Evolutionary conservation across 2,113 vertebrate genomes (phyloP).

Genomic region (Upupa epops): DNA sequence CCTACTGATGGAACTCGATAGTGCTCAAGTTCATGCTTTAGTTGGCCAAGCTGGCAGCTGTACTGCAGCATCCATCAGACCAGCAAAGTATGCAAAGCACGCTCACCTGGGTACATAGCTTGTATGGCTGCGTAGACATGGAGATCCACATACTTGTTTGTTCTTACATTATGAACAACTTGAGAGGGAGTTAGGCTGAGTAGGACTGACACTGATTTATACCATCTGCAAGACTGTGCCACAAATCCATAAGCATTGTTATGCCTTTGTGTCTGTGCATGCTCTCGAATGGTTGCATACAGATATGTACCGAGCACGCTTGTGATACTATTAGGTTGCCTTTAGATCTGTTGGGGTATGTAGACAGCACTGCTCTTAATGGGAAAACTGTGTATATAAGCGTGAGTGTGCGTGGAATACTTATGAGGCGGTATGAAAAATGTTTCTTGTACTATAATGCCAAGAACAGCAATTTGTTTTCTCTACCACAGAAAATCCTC

Average conservation of each 20-base stretch:
- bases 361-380: conserved; percentile 1
- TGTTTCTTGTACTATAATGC: not conserved
- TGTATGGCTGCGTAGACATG: not conserved
- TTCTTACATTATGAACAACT: not conserved
- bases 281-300: not conserved
- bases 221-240: not conserved
- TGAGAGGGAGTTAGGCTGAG: not conserved
- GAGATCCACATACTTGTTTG: not conserved
- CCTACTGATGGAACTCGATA: not conserved
- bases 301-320: not conserved
- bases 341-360: not conserved
- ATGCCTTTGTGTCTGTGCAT: not conserved
- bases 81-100: not conserved
- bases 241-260: not conserved
- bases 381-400: not conserved
- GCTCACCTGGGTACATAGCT: not conserved
- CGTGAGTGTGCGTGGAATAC: not conserved
- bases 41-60: not conserved
- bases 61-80: not conserved
- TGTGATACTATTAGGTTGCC: not conserved
- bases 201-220: not conserved
- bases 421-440: conserved; percentile 6
- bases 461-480: conserved; percentile 36
- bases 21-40: not conserved
- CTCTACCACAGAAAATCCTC: conserved; percentile 25